Evolutionary conservation across 64 coral and sea anemone species (phyloP).

Genomic region (Montipora cactus): DNA sequence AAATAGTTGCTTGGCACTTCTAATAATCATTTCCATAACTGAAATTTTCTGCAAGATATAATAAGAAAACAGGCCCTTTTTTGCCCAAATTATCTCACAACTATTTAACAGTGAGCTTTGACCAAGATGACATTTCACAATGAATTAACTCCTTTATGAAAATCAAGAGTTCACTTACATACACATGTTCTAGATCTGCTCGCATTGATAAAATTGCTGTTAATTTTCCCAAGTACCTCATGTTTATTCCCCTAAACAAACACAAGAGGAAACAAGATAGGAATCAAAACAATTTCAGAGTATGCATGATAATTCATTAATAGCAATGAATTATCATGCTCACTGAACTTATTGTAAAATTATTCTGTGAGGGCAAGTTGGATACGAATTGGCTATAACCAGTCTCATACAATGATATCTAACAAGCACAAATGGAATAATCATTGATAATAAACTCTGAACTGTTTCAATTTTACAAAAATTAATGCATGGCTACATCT

Average conservation of each 20-base stretch:
- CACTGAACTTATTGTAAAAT: no score
- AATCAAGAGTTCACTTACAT: constrained; percentile 72
- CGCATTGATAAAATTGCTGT: constrained; percentile 65
- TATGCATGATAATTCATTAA: no score
- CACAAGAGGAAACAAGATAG: not conserved
- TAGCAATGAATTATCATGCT: no score
- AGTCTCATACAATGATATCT: no score
- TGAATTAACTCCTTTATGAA: not conserved
- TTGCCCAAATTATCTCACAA: not conserved
- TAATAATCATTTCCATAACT: constrained; percentile 87
- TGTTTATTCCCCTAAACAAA: constrained; percentile 87
- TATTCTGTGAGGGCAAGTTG: no score
- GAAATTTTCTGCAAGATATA: constrained; percentile 83
- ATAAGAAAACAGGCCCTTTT: not conserved
- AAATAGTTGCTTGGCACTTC: constrained; percentile 92
- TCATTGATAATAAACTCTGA: no score
- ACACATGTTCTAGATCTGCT: constrained; percentile 88
- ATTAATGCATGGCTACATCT: no score
- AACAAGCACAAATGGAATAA: no score
- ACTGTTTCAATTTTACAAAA: no score
- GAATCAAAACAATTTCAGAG: no score
- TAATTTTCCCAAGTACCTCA: constrained; percentile 92
- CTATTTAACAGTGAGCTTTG: not conserved
- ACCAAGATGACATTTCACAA: not conserved
- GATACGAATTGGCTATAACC: no score